These are phyloP conservation scores for Balanococcus diminutus DNA, from an alignment of 2,888 invertebrate genomes.

Conservation along the genomic window DNA sequence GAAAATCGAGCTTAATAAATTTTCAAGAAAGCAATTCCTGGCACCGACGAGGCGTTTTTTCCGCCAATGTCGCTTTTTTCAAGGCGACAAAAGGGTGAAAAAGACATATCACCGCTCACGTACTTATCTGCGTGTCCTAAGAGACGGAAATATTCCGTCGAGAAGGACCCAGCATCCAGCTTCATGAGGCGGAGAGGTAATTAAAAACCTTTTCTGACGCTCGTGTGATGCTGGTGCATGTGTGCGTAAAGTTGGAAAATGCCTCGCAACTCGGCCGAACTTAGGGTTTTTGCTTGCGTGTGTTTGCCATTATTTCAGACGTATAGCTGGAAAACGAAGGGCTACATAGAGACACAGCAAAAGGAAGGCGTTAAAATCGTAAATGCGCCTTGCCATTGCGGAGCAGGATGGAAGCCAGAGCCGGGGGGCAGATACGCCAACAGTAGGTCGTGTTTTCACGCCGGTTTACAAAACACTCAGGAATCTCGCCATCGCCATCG, in stretches of 20 bases:
- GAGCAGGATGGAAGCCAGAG: neutral
- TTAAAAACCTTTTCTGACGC: neutral
- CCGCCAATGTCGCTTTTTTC: neutral
- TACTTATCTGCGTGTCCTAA: neutral
- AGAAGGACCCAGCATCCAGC: neutral
- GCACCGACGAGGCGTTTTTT: neutral
- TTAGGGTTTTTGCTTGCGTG: neutral
- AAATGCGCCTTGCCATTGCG: neutral
- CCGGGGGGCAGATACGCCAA: neutral
- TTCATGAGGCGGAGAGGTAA: neutral
- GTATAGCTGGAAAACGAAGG: neutral
- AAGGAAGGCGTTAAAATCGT: neutral
- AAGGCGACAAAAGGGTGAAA: neutral
- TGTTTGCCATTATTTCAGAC: neutral
- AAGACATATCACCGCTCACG: neutral
- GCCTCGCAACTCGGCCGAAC: neutral
- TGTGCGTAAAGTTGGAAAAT: neutral
- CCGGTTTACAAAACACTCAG: neutral
- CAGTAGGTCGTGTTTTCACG: neutral
- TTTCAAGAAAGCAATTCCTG: neutral
- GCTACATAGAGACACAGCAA: neutral
- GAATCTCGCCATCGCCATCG: neutral
- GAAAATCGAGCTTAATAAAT: neutral
- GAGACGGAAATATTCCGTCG: neutral
- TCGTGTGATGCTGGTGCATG: neutral